Evolutionary conservation across 2,797 vertebrate species (phyloP).

Genomic region (Cynodonichthys magdalenae): DNA sequence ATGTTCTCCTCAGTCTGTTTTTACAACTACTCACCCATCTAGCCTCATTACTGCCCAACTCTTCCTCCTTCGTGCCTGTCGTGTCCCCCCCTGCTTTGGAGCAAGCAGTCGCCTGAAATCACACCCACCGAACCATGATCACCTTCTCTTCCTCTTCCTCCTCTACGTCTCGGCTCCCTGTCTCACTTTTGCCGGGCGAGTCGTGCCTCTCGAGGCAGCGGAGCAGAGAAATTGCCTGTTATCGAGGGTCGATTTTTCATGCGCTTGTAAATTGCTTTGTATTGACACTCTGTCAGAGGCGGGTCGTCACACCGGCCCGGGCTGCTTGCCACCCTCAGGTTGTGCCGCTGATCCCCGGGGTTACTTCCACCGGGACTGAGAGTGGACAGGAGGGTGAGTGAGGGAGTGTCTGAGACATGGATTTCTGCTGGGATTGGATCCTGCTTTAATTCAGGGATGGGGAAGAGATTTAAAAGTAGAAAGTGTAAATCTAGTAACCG

Average conservation of each 20-base stretch:
- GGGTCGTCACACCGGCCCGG: slow-evolving; percentile 85
- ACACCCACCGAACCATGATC: slow-evolving; percentile 68
- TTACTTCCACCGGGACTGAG: slow-evolving; percentile 50
- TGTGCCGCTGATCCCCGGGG: slow-evolving; percentile 52
- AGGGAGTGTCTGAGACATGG: slow-evolving; percentile 18
- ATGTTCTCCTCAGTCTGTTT: slow-evolving; percentile 46
- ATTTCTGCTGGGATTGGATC: slow-evolving; percentile 25
- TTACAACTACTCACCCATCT: slow-evolving; percentile 40
- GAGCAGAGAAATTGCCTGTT: slow-evolving; percentile 96
- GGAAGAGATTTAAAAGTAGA: slow-evolving; percentile 15
- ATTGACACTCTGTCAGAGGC: slow-evolving; percentile 93
- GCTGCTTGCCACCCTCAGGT: slow-evolving; percentile 61
- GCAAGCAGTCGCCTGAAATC: slow-evolving; percentile 64
- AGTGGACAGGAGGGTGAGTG: slow-evolving; percentile 39
- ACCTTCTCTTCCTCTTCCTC: slow-evolving; percentile 50
- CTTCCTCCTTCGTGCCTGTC: slow-evolving; percentile 2
- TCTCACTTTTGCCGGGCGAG: slow-evolving; percentile 49
- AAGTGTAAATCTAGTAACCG: slow-evolving; percentile 18
- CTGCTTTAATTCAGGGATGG: slow-evolving; percentile 19
- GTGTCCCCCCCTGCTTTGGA: slow-evolving; percentile 18
- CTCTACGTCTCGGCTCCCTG: slow-evolving; percentile 34
- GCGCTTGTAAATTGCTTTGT: slow-evolving; percentile 95
- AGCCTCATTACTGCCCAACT: slow-evolving; percentile 48
- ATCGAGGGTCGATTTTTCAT: slow-evolving; percentile 93
- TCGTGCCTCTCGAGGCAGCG: slow-evolving; percentile 81